Evolutionary conservation across 2,888 invertebrate species (phyloP).

Genomic region (Agrochola lota): DNA sequence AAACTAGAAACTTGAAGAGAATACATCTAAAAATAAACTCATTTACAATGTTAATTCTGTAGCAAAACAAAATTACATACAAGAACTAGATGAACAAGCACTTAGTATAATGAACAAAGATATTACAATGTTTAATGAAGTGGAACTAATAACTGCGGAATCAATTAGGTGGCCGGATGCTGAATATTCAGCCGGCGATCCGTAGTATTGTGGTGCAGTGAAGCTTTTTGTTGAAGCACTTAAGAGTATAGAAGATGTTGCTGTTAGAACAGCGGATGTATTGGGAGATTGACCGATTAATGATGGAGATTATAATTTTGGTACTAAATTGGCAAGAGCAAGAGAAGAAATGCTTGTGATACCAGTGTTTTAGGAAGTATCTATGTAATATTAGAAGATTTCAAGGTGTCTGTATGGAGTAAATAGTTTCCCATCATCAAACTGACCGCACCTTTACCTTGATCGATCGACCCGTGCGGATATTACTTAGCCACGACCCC

Average conservation of each 20-base stretch:
- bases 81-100: slow-evolving; percentile 49
- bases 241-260: slow-evolving; percentile 1
- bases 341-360: not conserved
- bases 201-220: slow-evolving; percentile 11
- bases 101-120: slow-evolving; percentile 62
- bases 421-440: no score
- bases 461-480: no score
- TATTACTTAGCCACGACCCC: no score
- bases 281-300: not conserved
- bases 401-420: no score
- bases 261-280: not conserved
- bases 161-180: slow-evolving; percentile 59
- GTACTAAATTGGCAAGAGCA: not conserved
- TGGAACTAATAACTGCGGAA: slow-evolving; percentile 58
- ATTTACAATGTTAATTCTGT: slow-evolving; percentile 56
- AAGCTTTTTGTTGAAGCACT: slow-evolving; percentile 37
- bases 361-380: no score
- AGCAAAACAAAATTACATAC: slow-evolving; percentile 43
- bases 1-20: slow-evolving; percentile 22
- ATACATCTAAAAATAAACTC: slow-evolving; percentile 33
- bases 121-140: slow-evolving; percentile 45
- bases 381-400: not conserved
- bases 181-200: slow-evolving; percentile 37
- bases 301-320: not conserved
- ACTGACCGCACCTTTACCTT: no score